phyloP scores from a whole-genome alignment of 2,113 vertebrate species.

The Cygnus buccinator region DNA sequence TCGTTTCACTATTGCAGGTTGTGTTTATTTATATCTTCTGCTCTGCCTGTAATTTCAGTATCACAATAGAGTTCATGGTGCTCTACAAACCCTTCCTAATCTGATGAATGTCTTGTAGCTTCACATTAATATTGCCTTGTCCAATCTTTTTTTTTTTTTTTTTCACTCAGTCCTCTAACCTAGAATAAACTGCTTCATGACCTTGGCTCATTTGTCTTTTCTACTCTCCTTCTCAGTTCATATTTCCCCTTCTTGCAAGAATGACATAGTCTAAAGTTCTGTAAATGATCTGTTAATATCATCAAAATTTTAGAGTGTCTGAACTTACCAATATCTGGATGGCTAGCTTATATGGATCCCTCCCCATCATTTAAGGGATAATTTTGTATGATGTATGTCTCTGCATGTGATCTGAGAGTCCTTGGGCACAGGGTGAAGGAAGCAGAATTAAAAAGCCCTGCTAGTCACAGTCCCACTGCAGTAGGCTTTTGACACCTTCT shows the following conservation, averaged over 20 bases:
- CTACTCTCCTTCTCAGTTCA: not conserved
- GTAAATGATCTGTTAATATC: not conserved
- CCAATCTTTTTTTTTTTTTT: not conserved
- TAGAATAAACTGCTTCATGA: not conserved
- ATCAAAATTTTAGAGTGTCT: not conserved
- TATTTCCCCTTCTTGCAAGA: not conserved
- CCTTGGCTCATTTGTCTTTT: constrained; percentile 10
- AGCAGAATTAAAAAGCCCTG: not conserved
- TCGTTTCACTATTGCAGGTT: not conserved
- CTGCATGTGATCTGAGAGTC: not conserved
- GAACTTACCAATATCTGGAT: not conserved
- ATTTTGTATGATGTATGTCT: not conserved
- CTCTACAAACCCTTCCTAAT: constrained; percentile 9
- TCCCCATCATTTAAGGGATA: not conserved
- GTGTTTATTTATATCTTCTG: not conserved
- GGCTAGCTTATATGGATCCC: not conserved
- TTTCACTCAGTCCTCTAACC: not conserved
- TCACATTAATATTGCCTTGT: constrained; percentile 4
- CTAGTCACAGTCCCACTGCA: not conserved
- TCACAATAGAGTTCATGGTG: not conserved
- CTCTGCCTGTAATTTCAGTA: not conserved
- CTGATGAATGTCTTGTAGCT: constrained; percentile 29
- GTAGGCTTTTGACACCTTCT: not conserved
- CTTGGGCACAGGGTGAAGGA: not conserved
- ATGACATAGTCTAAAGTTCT: not conserved